Conservation (phyloP, 1,140 invertebrate genomes). For the Planococcus citri region DNA sequence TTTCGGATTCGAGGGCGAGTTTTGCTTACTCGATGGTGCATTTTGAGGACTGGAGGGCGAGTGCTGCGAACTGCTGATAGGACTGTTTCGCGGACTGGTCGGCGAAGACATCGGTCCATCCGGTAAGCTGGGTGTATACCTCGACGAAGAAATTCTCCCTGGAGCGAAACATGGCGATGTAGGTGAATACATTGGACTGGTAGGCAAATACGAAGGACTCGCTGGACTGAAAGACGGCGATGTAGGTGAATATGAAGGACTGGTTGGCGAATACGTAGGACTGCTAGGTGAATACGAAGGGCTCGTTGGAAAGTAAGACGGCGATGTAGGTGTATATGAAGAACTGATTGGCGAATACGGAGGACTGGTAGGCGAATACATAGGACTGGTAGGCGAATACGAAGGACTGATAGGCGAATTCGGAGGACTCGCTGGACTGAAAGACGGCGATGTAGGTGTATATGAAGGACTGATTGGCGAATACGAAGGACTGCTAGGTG, state of each 20-base stretch:
- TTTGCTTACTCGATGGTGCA: too few relatives aligned
- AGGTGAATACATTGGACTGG: slow-evolving; percentile 57
- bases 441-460: slow-evolving; percentile 55
- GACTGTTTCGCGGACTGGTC: too few relatives aligned
- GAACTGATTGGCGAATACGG: slow-evolving; percentile 49
- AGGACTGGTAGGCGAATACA: slow-evolving; percentile 65
- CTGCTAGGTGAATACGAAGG: slow-evolving; percentile 74
- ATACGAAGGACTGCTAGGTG: slow-evolving; percentile 78
- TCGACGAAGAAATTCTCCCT: too few relatives aligned
- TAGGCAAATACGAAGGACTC: too few relatives aligned
- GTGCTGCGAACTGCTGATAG: slow-evolving; percentile 42
- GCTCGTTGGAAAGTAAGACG: slow-evolving; percentile 65
- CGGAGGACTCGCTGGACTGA: slow-evolving; percentile 62
- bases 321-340: slow-evolving; percentile 60
- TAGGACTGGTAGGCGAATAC: too few relatives aligned
- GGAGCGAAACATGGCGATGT: too few relatives aligned
- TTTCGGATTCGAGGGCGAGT: too few relatives aligned
- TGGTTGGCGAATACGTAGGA: slow-evolving; percentile 61
- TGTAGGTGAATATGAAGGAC: slow-evolving; percentile 67
- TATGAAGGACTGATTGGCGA: slow-evolving; percentile 62
- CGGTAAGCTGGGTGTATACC: too few relatives aligned
- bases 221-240: slow-evolving; percentile 62
- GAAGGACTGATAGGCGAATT: slow-evolving; percentile 63
- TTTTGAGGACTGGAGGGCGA: slow-evolving; percentile 55
- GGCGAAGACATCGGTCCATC: too few relatives aligned